A percentile compares a stretch with the other conserved stretches of the same genome.
These are phyloP conservation scores for Dermatemys mawii DNA, from an alignment of 2,113 vertebrate species.

Conservation along the genomic window DNA sequence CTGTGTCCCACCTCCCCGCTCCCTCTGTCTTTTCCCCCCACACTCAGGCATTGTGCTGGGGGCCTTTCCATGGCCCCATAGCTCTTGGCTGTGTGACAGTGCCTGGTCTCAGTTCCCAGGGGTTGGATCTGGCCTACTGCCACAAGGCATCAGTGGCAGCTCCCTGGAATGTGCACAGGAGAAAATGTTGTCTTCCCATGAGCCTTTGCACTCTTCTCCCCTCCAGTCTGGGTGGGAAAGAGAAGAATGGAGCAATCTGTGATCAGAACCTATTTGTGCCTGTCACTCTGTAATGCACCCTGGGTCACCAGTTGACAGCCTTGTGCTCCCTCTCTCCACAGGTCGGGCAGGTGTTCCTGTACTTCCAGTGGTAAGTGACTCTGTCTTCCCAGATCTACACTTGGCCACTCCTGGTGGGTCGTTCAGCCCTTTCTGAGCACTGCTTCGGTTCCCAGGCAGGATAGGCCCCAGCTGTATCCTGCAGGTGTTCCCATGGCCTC, in stretches of 20 bases:
- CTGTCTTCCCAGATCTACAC: background rate
- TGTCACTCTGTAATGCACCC: too few relatives aligned
- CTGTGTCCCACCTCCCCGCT: background rate
- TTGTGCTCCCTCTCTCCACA: conserved; percentile 23
- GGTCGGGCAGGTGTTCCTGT: conserved; percentile 97
- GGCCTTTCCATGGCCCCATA: background rate
- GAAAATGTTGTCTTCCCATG: accelerated
- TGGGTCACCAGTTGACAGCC: accelerated
- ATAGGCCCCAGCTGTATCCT: background rate
- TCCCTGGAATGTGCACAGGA: accelerated
- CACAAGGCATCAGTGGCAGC: background rate
- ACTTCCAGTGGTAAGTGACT: conserved; percentile 96
- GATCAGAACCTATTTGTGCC: background rate
- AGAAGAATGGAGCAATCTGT: accelerated
- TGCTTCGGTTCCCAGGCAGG: background rate
- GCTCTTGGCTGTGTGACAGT: background rate
- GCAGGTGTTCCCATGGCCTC: background rate
- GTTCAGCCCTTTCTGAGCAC: background rate
- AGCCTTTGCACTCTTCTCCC: background rate
- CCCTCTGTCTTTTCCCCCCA: accelerated
- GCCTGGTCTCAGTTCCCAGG: background rate
- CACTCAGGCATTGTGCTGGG: background rate
- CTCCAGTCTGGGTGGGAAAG: accelerated
- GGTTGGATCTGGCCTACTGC: accelerated
- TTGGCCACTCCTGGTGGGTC: background rate